Evolutionary conservation across 2,797 vertebrate species (phyloP), one percentile per base, ranked within the genome.

Genomic region (Rhinella marina): DNA sequence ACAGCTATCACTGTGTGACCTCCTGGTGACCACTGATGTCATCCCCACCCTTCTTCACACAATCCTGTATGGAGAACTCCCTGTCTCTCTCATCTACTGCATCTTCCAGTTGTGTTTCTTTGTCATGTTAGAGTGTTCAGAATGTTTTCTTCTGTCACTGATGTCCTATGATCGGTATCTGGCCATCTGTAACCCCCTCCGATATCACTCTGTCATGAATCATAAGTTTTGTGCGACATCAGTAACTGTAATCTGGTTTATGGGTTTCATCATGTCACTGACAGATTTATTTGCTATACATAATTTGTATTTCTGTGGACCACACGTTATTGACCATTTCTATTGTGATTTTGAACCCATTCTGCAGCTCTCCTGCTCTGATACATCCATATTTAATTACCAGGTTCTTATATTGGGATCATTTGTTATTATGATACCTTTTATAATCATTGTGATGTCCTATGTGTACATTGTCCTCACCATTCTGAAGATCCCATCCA

Each of bases 1-100:
- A 0, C 88, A 91, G 25, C 91, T 93, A 61, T 92, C 92, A 0
- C 88, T 92, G 73, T 84, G 91, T 32, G 92, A 93, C 81, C 90
- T 92, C 86, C 90, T 92, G 87, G 89, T 91, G 78, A 92, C 91
- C 32, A 90, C 92, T 0, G 87, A 91, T 77, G 91, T 91, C 0
- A 86, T 92, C 29, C 93, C 91, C 2, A 87, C 85, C 1, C 82
- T 91, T 0, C 8, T 75, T 11, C 21, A 12, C 41, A 50, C 21
- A 50, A 11, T 23, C 0, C 72, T 75, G 10, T n/a, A 75, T 75
- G 21, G 21, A 23, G 41, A 10, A 10, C 13, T 19, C 4, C 11
- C 72, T 5, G 23, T 75, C 19, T 50, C 72, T 13, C 41, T 75
- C 12, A 50, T n/a, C 11, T 11, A 21, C 1, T 75, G 72, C 41